Base-by-base conservation (phyloP, 2,797 vertebrate genomes). In the Pangasius larnaudii region DNA sequence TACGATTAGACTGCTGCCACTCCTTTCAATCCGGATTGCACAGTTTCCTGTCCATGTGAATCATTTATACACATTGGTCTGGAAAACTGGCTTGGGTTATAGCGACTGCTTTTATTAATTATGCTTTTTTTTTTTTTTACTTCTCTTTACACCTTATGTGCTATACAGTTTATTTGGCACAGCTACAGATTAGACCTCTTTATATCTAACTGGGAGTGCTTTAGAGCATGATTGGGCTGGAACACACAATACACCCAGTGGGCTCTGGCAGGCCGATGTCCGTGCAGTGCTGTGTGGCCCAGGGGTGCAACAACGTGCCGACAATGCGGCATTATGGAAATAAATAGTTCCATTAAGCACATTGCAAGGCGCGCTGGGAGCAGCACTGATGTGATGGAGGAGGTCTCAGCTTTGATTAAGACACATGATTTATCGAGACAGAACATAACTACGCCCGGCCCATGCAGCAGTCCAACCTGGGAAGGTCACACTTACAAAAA, bases 291-390 rank as follows among this genome's bases (percentile, higher is more conserved):
- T 14, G 3, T 14, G 58, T 63, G 72, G 85, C 72, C 74, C 85
- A 78, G 83, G 91, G 88, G 2, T 90, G 91, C 91, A 93, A 92
- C 93, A 92, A 86, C 75, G 88, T 91, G 89, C 90, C 91, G 92
- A 90, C 92, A 91, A 90, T 90, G 89, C 90, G 92, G 92, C 94
- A 94, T 95, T 95, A 95, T 92, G 93, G 93, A 96, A 94, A 96
- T 95, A 96, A 96, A 96, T 96, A 88, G 94, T 93, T 92, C 93
- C 95, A 96, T 96, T 96, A 95, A 91, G 89, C 11, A 72, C 93
- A 93, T 95, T 95, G 95, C 95, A 93, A 92, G 88, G 91, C 88
- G 90, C 88, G 91, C 92, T 92, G 90, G 93, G 94, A 89, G 93
- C 91, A 90, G 53, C 91, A 91, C 92, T 92, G 95, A 95, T 94